Conservation (phyloP, 2,113 vertebrate genomes). For the Himantopus leucocephalus region DNA sequence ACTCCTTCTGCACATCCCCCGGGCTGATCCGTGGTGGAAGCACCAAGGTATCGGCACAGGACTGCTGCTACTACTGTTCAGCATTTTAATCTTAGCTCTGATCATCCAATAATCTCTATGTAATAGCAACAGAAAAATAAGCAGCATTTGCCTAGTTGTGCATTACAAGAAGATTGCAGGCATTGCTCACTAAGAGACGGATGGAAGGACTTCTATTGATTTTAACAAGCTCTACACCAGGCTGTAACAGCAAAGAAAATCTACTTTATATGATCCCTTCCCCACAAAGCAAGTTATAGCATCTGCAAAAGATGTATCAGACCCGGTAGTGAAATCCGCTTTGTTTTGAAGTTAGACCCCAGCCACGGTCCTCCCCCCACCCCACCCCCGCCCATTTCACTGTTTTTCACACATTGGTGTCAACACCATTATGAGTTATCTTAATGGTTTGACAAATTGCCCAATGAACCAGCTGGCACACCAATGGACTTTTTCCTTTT, state of each 20-base stretch:
- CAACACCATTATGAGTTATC: background rate
- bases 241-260: background rate
- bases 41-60: background rate
- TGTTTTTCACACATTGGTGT: background rate
- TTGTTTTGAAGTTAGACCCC: background rate
- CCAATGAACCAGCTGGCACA: background rate
- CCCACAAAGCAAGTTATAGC: background rate
- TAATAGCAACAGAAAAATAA: background rate
- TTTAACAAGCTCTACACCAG: background rate
- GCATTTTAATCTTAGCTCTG: background rate
- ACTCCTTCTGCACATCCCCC: background rate
- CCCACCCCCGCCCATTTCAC: background rate
- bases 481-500: background rate
- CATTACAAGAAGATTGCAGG: background rate
- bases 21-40: background rate
- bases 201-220: background rate
- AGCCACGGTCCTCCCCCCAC: background rate
- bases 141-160: background rate
- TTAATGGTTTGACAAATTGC: background rate
- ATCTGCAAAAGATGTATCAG: background rate
- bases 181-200: background rate
- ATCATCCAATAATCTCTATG: accelerated
- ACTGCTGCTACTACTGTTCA: background rate
- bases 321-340: background rate
- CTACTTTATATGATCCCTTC: background rate